These are phyloP conservation scores for Drosophila micromelanica DNA, from an alignment of 1,140 invertebrate genomes.

Conservation along the genomic window DNA sequence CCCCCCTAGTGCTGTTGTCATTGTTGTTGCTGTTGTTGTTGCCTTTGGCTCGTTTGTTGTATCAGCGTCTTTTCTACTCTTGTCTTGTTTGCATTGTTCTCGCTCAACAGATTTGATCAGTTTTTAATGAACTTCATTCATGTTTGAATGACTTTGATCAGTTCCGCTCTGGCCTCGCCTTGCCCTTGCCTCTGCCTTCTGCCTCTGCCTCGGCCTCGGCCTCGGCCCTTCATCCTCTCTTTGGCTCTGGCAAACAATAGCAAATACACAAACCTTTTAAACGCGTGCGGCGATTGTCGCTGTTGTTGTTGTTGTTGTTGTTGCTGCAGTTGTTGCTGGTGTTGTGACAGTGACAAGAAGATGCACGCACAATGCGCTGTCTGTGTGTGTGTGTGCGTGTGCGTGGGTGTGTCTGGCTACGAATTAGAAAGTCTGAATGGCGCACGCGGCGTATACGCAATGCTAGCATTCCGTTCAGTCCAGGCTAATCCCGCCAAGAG, in stretches of 20 bases:
- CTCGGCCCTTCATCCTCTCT: constrained; percentile 39
- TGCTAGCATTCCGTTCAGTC: constrained; percentile 13
- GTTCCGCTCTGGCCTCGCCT: constrained; percentile 71
- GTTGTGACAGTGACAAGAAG: constrained; percentile 42
- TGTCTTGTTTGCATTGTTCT: constrained; percentile 82
- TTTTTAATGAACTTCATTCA: constrained; percentile 84
- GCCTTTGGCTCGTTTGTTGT: constrained; percentile 53
- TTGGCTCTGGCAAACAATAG: constrained; percentile 51
- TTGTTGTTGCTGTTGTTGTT: not conserved
- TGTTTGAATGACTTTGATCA: constrained; percentile 84
- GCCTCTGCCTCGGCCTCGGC: too few species aligned
- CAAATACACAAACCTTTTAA: constrained; percentile 67
- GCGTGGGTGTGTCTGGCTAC: not conserved
- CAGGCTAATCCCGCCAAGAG: constrained; percentile 54
- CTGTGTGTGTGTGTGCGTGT: constrained; percentile 6
- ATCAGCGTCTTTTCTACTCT: constrained; percentile 69
- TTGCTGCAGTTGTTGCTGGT: constrained; percentile 9
- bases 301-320: constrained; percentile 4
- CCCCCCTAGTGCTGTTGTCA: not conserved
- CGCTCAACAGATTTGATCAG: constrained; percentile 81
- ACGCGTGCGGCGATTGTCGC: constrained; percentile 63
- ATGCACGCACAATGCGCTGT: constrained; percentile 36
- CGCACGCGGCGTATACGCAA: constrained; percentile 52
- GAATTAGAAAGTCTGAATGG: constrained; percentile 44
- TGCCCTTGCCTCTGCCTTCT: not conserved